Percentiles rank a stretch among this genome's conserved stretches.
These are phyloP conservation scores for Phyllotis vaccarum DNA, from an alignment of 2,797 vertebrate species.

Conservation along the genomic window DNA sequence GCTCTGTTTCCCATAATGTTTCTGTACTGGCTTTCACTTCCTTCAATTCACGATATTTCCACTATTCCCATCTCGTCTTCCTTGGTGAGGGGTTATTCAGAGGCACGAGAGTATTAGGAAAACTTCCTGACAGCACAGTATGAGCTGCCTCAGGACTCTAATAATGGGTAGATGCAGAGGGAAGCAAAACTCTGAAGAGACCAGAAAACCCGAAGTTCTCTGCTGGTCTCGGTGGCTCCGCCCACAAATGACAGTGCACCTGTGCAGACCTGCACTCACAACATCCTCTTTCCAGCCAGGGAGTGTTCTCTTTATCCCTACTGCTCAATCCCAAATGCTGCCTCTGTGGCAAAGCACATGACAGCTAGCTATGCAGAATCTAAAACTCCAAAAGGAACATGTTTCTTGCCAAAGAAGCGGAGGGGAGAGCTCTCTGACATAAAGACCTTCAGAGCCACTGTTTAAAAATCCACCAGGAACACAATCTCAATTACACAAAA, in stretches of 20 bases:
- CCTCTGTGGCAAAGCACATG: not conserved
- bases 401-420: not conserved
- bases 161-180: not conserved
- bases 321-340: not conserved
- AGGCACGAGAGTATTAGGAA: not conserved
- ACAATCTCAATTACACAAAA: not conserved
- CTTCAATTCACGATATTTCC: not conserved
- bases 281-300: not conserved
- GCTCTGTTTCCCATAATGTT: not conserved
- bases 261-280: not conserved
- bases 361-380: not conserved
- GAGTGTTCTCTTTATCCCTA: not conserved
- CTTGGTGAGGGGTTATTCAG: not conserved
- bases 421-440: not conserved
- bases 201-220: not conserved
- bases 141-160: not conserved
- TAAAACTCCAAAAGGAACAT: not conserved
- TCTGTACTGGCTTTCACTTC: not conserved
- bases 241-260: not conserved
- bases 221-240: not conserved
- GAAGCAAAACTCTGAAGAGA: slow-evolving; percentile 1
- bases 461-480: not conserved
- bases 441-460: not conserved
- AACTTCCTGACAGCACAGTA: not conserved
- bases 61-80: not conserved